phyloP scores from a whole-genome alignment of 2,113 vertebrate genomes.

The Pardalotus punctatus region DNA sequence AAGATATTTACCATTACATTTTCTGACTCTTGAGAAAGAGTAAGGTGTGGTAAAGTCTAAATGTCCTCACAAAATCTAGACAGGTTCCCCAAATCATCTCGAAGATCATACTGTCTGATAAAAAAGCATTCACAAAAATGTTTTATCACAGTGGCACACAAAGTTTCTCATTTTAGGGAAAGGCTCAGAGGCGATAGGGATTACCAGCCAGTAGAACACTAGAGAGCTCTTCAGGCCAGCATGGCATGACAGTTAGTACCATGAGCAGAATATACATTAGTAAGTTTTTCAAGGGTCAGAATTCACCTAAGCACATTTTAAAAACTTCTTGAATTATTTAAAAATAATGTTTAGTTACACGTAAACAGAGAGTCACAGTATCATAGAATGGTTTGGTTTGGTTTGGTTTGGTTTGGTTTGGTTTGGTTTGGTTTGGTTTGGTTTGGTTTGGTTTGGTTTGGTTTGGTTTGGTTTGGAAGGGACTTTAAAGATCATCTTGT shows the following conservation, averaged over 20 bases:
- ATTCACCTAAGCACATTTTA: not conserved
- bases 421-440: not conserved
- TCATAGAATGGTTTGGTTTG: not conserved
- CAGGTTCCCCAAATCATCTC: not conserved
- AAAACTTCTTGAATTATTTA: not conserved
- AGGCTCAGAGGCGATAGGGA: not conserved
- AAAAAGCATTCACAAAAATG: accelerated
- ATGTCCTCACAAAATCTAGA: not conserved
- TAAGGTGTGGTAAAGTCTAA: not conserved
- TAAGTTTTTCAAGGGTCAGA: not conserved
- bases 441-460: not conserved
- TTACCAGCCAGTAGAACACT: not conserved
- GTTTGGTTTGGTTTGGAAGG: not conserved
- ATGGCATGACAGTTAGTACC: not conserved
- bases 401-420: not conserved
- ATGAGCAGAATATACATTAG: accelerated
- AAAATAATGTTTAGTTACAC: not conserved
- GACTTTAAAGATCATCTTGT: not conserved
- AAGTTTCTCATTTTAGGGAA: not conserved
- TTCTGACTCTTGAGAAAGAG: not conserved
- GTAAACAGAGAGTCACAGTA: not conserved
- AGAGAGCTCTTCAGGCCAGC: not conserved
- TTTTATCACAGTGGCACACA: accelerated
- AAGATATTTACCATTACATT: not conserved
- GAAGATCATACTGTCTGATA: not conserved